Conservation (phyloP, 1,140 invertebrate species). For the Holcopasites calliopsidis region DNA sequence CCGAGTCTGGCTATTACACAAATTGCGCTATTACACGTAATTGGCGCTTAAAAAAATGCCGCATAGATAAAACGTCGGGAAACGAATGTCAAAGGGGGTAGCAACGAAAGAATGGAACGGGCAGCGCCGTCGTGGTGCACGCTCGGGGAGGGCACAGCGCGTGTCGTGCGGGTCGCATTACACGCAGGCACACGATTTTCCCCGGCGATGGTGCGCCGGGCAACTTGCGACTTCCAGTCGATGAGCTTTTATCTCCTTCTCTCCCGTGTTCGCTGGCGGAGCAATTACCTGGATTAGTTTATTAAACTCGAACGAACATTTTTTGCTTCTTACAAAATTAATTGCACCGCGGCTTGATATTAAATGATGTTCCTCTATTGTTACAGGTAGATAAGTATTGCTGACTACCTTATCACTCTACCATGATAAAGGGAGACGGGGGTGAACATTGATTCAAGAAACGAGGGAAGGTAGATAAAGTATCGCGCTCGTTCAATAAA, state of each 20-base stretch:
- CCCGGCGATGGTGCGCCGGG: not conserved
- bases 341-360: not conserved
- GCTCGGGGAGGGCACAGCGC: too few species aligned
- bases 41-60: slow-evolving; percentile 65
- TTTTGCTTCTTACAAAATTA: not conserved
- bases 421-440: too few species aligned
- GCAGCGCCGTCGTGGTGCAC: too few species aligned
- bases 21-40: slow-evolving; percentile 74
- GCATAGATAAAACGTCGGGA: slow-evolving; percentile 39
- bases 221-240: not conserved
- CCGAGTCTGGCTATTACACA: slow-evolving; percentile 71
- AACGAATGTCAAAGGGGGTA: not conserved
- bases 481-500: too few species aligned
- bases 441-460: too few species aligned
- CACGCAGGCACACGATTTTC: not conserved
- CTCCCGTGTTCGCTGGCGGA: not conserved
- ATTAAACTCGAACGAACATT: slow-evolving; percentile 8
- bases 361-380: not conserved
- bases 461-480: too few species aligned
- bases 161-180: too few species aligned
- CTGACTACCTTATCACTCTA: not conserved
- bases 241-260: not conserved
- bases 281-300: not conserved
- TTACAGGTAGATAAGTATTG: too few species aligned
- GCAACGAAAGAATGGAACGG: not conserved